Base-by-base conservation (phyloP, 1,140 invertebrate genomes). In the Cotesia vestalis region DNA sequence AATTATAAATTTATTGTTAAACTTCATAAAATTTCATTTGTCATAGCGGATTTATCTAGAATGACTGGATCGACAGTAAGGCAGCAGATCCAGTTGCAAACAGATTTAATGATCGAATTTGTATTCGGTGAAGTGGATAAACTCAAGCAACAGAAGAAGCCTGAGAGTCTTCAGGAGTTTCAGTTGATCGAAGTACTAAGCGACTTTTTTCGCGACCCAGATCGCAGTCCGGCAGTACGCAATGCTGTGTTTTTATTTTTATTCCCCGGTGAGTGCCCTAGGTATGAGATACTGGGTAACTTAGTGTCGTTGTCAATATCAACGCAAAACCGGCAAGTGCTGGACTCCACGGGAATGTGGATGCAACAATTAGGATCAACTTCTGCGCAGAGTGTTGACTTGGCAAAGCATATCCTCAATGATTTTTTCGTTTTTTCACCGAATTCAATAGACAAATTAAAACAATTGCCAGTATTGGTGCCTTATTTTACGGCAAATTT, bases 401-500 rank as follows among this genome's bases (percentile, higher is more conserved):
- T 95, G 4, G 93, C 92, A 1, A 90, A 91, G 73, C 91, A 91
- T 73, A 84, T 95, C 46, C 90, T 95, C n/a, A 89, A 91, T 71
- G 94, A 95, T 81, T 94, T 94, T 79, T 93, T 95, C 77, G 89
- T 91, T 52, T 87, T 94, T 64, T 89, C 92, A 51, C 91, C 91
- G 5, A 89, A 89, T 72, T 90, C 91, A 27, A 88, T 91, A 4
- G 85, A 88, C n/a, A 88, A 89, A 71, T 82, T 95, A 3, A 90
- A 91, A 78, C 88, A 90, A 61, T 80, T 95, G 53, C 92, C 93
- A 1, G 87, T 87, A 74, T 88, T 91, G 8, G 92, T 92, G 2
- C 91, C 93, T 8, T 91, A 93, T 77, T 94, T 95, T 85, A 91
- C 93, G 2, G 91, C 93, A 0, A 94, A 94, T 83, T 91, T 95